Conservation (phyloP, 2,113 vertebrate genomes). For the Spilogale gracilis region DNA sequence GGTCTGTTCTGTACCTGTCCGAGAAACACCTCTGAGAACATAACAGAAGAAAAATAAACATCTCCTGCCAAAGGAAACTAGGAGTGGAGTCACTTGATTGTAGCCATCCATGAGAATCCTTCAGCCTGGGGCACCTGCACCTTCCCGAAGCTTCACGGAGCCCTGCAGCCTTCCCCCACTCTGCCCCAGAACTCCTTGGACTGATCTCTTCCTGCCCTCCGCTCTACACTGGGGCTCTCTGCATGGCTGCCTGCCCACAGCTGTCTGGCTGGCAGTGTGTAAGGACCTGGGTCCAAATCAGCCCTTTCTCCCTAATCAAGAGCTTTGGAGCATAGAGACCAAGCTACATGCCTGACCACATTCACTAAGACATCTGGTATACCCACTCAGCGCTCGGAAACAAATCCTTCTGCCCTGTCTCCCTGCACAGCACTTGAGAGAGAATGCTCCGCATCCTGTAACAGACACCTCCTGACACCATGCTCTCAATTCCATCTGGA, state of each 20-base stretch:
- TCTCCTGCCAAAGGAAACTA: background rate
- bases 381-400: background rate
- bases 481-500: background rate
- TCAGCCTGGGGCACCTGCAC: rapidly evolving
- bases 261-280: rapidly evolving
- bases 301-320: background rate
- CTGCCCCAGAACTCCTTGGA: background rate
- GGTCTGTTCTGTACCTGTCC: background rate
- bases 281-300: background rate
- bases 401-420: background rate
- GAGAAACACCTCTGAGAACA: background rate
- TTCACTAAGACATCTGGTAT: background rate
- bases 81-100: rapidly evolving
- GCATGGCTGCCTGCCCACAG: rapidly evolving
- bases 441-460: background rate
- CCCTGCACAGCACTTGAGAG: background rate
- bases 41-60: background rate
- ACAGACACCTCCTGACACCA: background rate
- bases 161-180: background rate
- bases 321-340: background rate
- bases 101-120: background rate
- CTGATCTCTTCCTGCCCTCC: background rate
- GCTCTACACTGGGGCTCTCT: background rate
- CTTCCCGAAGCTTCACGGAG: background rate
- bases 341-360: rapidly evolving